Evolutionary conservation across 2,888 invertebrate genomes (phyloP).

Genomic region (Dynastes tityus): DNA sequence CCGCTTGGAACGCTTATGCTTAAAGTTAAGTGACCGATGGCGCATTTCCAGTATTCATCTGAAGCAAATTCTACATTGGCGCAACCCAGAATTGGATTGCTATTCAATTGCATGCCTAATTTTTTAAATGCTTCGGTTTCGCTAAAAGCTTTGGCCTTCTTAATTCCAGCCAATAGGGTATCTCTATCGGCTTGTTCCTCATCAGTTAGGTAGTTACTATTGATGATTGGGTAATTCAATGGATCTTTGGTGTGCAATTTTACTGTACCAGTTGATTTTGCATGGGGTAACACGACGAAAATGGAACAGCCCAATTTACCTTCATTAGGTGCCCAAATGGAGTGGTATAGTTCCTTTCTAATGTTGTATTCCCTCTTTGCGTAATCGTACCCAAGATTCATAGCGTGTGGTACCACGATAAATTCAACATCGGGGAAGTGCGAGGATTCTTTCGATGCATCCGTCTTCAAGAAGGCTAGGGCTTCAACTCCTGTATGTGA

Average conservation of each 20-base stretch:
- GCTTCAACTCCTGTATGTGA: slow-evolving; percentile 61
- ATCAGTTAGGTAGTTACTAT: slow-evolving; percentile 85
- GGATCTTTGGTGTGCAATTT: slow-evolving; percentile 82
- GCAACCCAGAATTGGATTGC: slow-evolving; percentile 49
- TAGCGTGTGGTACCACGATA: slow-evolving; percentile 58
- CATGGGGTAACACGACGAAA: slow-evolving; percentile 81
- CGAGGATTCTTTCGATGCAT: slow-evolving; percentile 59
- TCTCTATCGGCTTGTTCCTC: slow-evolving; percentile 75
- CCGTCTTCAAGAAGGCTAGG: slow-evolving; percentile 62
- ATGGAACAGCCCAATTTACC: slow-evolving; percentile 72
- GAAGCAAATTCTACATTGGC: slow-evolving; percentile 72
- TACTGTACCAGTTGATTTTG: slow-evolving; percentile 81
- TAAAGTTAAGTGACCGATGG: slow-evolving; percentile 79
- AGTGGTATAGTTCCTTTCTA: slow-evolving; percentile 72
- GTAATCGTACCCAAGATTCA: slow-evolving; percentile 54
- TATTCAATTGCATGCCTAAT: slow-evolving; percentile 71
- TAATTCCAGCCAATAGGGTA: slow-evolving; percentile 77
- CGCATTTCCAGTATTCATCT: slow-evolving; percentile 84
- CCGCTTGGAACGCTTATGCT: slow-evolving; percentile 81
- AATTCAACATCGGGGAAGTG: slow-evolving; percentile 65
- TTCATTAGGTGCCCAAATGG: slow-evolving; percentile 73
- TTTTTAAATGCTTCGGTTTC: slow-evolving; percentile 71
- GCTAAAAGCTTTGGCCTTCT: slow-evolving; percentile 66
- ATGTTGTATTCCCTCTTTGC: slow-evolving; percentile 71
- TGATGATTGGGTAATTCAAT: slow-evolving; percentile 82